Base-by-base conservation (phyloP, 2,888 invertebrate genomes). In the Lottia scabra region DNA sequence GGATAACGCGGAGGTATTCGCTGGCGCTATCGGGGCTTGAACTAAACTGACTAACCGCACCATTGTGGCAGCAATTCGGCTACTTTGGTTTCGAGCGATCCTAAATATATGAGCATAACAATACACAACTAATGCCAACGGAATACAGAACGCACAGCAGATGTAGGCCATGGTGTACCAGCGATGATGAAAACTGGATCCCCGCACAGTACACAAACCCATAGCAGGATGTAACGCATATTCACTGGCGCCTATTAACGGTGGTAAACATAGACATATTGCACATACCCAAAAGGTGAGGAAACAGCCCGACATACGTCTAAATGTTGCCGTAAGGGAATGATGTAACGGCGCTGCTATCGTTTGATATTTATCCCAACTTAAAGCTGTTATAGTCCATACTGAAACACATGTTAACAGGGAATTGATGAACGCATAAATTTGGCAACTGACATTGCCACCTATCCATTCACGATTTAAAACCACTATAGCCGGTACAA, bases 311-410 rank as follows among this genome's bases (percentile, higher is more conserved):
- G 80, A 67, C 83, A 86, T 84, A 74, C 83, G 84, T 43, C 78
- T 63, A 19, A 79, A 71, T 0, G 83, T 81, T 19, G 85, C 84
- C 10, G 84, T 82, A 8, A 83, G 75, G 10, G 85, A 83, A 76
- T 86, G 85, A 70, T 84, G 84, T 5, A 86, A 73, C 5, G 86
- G 86, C 10, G 82, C 80, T 1, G 83, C 84, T 27, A 86, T 86
- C 8, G 86, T 85, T 68, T 84, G 84, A 67, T 85, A 85, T 68
- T 86, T 86, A 75, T 86, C 86, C 86, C 85, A 86, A 74, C 85
- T 85, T 43, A 86, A 74, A 2, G 85, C 85, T 0, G 85, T 81
- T 8, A 86, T 84, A 0, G 83, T 84, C 83, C 83, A 83, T 12
- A 79, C 76, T 15, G 80, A 79, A 5, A 80, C 80, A 15, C 80